A percentile compares a stretch with the other conserved stretches of the same genome.
Evolutionary conservation across 2,888 invertebrate species (phyloP).

Genomic region (Cepaea hortensis): DNA sequence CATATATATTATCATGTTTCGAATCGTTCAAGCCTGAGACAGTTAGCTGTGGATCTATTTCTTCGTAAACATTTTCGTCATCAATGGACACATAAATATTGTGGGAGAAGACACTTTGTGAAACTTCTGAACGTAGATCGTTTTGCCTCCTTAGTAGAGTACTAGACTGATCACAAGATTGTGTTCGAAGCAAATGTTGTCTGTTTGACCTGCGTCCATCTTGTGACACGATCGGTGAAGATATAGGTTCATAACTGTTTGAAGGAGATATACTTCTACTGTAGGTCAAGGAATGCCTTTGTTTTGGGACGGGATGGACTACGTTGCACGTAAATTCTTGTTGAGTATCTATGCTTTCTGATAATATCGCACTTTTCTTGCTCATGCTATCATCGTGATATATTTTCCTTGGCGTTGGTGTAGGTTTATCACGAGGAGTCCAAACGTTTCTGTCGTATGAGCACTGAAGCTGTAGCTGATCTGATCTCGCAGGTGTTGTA

Average conservation of each 20-base stretch:
- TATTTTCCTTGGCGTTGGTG: slow-evolving; percentile 30
- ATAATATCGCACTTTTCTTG: not conserved
- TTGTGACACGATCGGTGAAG: too few species aligned
- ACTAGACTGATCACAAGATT: not conserved
- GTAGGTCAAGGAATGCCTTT: slow-evolving; percentile 7
- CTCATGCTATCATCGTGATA: not conserved
- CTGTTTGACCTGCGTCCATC: too few species aligned
- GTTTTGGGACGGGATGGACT: slow-evolving; percentile 23
- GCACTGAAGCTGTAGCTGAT: not conserved
- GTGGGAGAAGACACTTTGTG: not conserved
- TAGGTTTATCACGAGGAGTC: not conserved
- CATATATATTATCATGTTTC: slow-evolving; percentile 11
- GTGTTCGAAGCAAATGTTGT: not conserved
- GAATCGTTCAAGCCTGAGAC: too few species aligned
- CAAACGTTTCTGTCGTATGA: not conserved
- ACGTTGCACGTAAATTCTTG: not conserved
- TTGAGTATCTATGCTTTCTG: not conserved
- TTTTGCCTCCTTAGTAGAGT: slow-evolving; percentile 1
- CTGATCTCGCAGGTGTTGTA: not conserved
- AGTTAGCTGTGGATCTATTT: not conserved
- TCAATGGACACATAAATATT: not conserved
- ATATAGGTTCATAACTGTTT: not conserved
- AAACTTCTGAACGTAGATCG: too few species aligned
- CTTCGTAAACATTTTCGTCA: slow-evolving; percentile 31
- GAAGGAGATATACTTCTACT: slow-evolving; percentile 14